These are phyloP conservation scores for Wasmannia auropunctata DNA, from an alignment of 1,140 invertebrate genomes.

Conservation along the genomic window DNA sequence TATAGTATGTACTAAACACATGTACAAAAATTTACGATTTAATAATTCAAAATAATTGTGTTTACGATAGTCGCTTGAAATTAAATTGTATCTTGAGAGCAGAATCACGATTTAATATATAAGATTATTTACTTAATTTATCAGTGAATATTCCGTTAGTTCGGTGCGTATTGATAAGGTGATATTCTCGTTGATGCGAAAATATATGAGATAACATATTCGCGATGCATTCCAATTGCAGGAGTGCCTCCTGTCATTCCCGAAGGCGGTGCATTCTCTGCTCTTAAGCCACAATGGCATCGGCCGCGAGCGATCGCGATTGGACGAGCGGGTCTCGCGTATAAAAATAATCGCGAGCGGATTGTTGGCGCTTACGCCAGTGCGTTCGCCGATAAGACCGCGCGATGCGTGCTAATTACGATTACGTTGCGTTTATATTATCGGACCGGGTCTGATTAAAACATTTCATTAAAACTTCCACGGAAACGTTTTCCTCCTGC, in stretches of 20 bases:
- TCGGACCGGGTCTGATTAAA: conserved; percentile 47
- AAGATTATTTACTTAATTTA: neutral
- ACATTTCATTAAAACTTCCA: conserved; percentile 55
- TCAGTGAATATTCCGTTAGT: neutral
- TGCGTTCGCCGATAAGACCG: conserved; percentile 33
- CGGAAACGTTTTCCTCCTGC: conserved; percentile 41
- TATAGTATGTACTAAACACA: neutral
- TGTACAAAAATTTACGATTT: neutral
- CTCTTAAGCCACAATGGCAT: neutral
- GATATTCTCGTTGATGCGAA: neutral
- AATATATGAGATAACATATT: neutral
- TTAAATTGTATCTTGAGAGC: neutral
- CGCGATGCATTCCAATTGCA: neutral
- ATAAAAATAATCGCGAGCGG: conserved; percentile 5
- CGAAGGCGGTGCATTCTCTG: neutral
- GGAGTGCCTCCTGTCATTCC: neutral
- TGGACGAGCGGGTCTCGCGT: neutral
- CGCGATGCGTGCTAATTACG: conserved; percentile 56
- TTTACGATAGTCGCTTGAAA: neutral
- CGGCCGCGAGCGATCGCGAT: neutral
- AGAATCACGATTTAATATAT: neutral
- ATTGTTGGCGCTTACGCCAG: conserved; percentile 13
- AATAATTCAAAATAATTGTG: neutral
- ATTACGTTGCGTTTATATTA: conserved; percentile 60
- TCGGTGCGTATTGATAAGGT: neutral